Percentiles rank a stretch among this genome's conserved stretches.
Conservation (phyloP, 2,888 invertebrate species). For the Tenodera sinensis region DNA sequence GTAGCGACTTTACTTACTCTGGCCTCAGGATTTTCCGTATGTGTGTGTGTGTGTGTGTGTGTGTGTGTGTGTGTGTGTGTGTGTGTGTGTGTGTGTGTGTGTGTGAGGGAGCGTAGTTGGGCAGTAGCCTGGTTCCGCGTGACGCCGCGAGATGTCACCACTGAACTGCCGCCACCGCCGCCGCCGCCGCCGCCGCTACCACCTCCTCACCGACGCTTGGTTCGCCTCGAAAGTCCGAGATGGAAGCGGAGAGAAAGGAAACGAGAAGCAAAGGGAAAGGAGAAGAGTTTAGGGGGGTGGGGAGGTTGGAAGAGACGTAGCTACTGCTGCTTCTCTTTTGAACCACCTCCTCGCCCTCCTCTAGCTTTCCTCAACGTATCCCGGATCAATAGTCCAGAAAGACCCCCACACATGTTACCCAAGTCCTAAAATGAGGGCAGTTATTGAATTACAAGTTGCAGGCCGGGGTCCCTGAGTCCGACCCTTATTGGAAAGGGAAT, state of each 20-base stretch:
- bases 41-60: background rate
- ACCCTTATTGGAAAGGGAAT: conserved; percentile 45
- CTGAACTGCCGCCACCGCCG: conserved; percentile 14
- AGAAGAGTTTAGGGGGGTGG: background rate
- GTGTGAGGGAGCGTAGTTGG: background rate
- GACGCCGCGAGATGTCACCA: conserved; percentile 29
- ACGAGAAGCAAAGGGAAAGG: background rate
- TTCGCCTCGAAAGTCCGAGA: conserved; percentile 13
- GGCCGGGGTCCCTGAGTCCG: conserved; percentile 27
- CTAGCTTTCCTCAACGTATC: conserved; percentile 23
- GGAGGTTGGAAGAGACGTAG: background rate
- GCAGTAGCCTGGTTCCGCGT: conserved; percentile 20
- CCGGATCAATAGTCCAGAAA: conserved; percentile 34
- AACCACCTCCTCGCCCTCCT: conserved; percentile 2
- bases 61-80: too few species aligned
- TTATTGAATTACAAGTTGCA: conserved; percentile 35
- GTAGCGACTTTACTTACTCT: background rate
- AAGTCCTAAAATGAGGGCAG: conserved; percentile 35
- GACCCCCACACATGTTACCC: conserved; percentile 34
- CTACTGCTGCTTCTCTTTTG: conserved; percentile 21
- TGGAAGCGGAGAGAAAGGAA: conserved; percentile 4
- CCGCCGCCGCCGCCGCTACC: conserved; percentile 7
- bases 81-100: too few species aligned
- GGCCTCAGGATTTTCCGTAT: background rate
- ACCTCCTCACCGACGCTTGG: background rate